phyloP scores from a whole-genome alignment of 2,797 vertebrate species.

The Phoebastria nigripes region DNA sequence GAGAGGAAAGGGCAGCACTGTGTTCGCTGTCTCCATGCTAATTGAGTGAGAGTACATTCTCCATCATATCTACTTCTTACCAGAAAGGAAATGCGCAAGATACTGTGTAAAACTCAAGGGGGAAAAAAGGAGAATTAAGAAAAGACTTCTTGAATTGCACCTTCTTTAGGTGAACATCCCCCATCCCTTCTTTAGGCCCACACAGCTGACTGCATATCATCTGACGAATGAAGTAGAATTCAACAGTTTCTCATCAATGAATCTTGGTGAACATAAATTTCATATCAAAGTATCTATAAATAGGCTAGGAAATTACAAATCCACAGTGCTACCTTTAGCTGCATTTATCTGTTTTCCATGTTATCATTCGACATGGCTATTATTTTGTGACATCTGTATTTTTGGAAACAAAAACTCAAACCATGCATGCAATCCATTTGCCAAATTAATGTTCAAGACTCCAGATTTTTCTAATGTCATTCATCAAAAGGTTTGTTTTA shows the following conservation, averaged over 20 bases:
- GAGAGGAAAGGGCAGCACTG: constrained; percentile 68
- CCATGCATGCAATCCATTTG: rapidly evolving
- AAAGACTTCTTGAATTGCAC: background rate
- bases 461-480: background rate
- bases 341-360: background rate
- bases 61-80: constrained; percentile 24
- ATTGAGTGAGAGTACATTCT: background rate
- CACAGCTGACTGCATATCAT: background rate
- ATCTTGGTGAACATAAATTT: background rate
- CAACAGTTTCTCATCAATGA: background rate
- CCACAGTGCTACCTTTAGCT: background rate
- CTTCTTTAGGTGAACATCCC: background rate
- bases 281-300: background rate
- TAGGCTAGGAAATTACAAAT: background rate
- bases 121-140: background rate
- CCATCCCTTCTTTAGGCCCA: background rate
- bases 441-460: background rate
- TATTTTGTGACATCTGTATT: background rate
- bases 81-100: constrained; percentile 42
- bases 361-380: rapidly evolving
- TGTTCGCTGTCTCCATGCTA: constrained; percentile 14
- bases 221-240: background rate
- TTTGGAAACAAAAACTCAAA: background rate
- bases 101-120: background rate
- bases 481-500: background rate